A percentile compares a stretch with the other conserved stretches of the same genome.
Conservation (phyloP, 2,113 vertebrate species). For the Pseudorhombus dupliciocellatus region DNA sequence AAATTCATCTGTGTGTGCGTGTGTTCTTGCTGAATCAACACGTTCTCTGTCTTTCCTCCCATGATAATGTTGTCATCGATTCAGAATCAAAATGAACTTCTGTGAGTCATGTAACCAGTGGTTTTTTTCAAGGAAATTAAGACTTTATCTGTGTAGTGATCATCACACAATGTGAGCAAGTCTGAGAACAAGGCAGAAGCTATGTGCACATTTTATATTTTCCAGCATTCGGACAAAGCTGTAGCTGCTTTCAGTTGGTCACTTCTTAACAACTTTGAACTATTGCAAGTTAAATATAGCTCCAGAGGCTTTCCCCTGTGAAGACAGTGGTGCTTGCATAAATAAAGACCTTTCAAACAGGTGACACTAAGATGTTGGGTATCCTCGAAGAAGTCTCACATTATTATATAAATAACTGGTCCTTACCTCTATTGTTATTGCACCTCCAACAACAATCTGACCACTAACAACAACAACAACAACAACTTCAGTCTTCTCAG, state of each 20-base stretch:
- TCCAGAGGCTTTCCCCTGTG: neutral
- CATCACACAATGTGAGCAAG: neutral
- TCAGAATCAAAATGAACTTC: constrained; percentile 3
- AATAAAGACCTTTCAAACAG: neutral
- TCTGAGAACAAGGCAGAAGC: neutral
- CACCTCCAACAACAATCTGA: too few relatives aligned
- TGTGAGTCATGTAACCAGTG: neutral
- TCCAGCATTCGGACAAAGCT: constrained; percentile 12
- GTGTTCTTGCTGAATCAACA: neutral
- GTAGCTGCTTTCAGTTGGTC: neutral
- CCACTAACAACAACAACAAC: constrained; percentile 3
- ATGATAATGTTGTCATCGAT: neutral
- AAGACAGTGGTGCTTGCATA: neutral
- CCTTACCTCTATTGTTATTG: constrained; percentile 14
- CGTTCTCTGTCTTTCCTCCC: neutral
- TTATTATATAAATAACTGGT: constrained; percentile 27
- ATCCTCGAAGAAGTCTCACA: constrained; percentile 15
- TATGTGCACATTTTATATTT: constrained; percentile 10
- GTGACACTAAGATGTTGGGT: constrained; percentile 13
- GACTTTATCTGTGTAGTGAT: neutral
- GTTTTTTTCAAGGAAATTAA: neutral
- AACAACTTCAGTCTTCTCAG: constrained; percentile 30
- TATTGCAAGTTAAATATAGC: constrained; percentile 8
- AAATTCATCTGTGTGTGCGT: too few relatives aligned
- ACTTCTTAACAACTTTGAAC: constrained; percentile 1